These are phyloP conservation scores for Hypomecis atomaria DNA, from an alignment of 2,888 invertebrate species.

Conservation along the genomic window DNA sequence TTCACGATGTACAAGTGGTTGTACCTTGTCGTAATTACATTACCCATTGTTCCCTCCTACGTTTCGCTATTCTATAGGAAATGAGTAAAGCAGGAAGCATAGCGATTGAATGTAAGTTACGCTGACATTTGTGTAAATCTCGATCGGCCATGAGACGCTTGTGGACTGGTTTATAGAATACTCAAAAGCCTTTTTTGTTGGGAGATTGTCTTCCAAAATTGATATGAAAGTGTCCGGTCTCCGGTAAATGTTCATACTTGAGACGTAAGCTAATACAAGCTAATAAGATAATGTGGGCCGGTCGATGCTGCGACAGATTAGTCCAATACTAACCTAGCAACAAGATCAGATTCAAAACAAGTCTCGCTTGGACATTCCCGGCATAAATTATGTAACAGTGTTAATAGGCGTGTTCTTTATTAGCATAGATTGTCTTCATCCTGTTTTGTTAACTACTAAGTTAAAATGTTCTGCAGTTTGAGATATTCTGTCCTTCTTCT, in stretches of 20 bases:
- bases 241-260: constrained; percentile 15
- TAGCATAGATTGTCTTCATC: constrained; percentile 33
- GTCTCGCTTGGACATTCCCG: constrained; percentile 17
- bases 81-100: constrained; percentile 55
- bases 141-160: constrained; percentile 70
- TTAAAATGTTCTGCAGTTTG: background rate
- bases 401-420: constrained; percentile 21
- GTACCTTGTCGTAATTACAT: constrained; percentile 5
- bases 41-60: constrained; percentile 31
- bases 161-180: constrained; percentile 63
- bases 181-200: constrained; percentile 40
- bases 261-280: constrained; percentile 10
- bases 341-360: constrained; percentile 7
- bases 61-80: constrained; percentile 44
- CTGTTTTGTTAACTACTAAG: constrained; percentile 29
- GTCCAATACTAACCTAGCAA: constrained; percentile 10
- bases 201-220: constrained; percentile 16
- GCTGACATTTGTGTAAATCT: constrained; percentile 66
- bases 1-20: background rate
- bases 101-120: constrained; percentile 53
- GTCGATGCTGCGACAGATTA: constrained; percentile 7
- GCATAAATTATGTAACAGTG: constrained; percentile 16
- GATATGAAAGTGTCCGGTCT: background rate
- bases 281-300: background rate
- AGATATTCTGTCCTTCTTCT: background rate